These are phyloP conservation scores for Empidonax traillii DNA, from an alignment of 2,113 vertebrate genomes.

Conservation along the genomic window DNA sequence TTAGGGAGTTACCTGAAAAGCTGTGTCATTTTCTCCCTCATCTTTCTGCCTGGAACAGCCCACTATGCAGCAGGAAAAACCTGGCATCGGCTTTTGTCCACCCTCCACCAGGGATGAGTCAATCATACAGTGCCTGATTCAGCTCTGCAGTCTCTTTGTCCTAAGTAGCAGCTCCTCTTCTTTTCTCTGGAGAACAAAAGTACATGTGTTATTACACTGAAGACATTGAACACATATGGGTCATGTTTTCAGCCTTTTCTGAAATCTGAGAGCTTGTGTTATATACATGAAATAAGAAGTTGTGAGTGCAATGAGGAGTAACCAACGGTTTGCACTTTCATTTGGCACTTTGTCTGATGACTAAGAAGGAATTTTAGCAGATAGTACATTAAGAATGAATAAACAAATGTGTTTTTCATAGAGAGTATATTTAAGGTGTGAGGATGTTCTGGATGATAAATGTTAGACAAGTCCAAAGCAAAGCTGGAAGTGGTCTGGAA, in stretches of 20 bases:
- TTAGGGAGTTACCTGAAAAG: neutral
- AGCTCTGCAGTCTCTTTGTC: neutral
- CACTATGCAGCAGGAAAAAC: neutral
- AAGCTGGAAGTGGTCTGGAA: neutral
- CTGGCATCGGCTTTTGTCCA: neutral
- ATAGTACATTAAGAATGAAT: neutral
- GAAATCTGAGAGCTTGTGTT: neutral
- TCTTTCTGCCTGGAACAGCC: neutral
- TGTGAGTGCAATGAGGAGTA: neutral
- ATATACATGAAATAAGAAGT: neutral
- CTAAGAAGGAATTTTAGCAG: neutral
- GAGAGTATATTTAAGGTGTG: neutral
- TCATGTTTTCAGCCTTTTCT: neutral
- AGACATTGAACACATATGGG: neutral
- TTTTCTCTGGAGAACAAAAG: neutral
- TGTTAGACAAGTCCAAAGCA: neutral
- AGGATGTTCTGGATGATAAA: neutral
- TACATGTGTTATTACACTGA: neutral
- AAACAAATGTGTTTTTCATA: neutral
- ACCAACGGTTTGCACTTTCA: neutral
- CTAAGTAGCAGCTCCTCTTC: neutral
- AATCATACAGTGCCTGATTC: neutral
- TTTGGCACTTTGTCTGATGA: neutral
- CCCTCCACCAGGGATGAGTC: neutral
- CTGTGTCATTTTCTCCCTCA: neutral